Conservation (phyloP, 2,888 invertebrate genomes). For the Heteropelma amictum region DNA sequence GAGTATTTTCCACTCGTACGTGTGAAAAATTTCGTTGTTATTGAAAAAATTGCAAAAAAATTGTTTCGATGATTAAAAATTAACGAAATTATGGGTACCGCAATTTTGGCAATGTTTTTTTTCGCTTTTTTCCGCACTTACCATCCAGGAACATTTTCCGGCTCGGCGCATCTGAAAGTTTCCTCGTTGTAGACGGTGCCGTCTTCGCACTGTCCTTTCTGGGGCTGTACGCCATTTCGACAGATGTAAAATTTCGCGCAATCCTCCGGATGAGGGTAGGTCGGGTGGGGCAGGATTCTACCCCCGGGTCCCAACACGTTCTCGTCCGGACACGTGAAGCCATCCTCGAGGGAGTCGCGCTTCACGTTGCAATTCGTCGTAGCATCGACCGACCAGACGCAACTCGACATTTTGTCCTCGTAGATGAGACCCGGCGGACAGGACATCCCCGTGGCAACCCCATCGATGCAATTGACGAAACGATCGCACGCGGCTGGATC, state of each 20-base stretch:
- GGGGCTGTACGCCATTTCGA: slow-evolving; percentile 86
- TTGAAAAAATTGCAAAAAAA: no score
- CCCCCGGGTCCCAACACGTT: slow-evolving; percentile 84
- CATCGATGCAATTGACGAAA: slow-evolving; percentile 89
- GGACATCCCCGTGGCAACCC: slow-evolving; percentile 83
- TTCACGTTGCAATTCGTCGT: slow-evolving; percentile 80
- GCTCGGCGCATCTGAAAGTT: slow-evolving; percentile 87
- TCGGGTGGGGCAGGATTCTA: slow-evolving; percentile 86
- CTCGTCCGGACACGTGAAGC: slow-evolving; percentile 87
- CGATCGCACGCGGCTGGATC: slow-evolving; percentile 87
- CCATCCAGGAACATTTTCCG: slow-evolving; percentile 89
- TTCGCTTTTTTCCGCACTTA: slow-evolving; percentile 73
- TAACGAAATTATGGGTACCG: no score
- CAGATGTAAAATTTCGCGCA: slow-evolving; percentile 92
- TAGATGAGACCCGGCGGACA: slow-evolving; percentile 87
- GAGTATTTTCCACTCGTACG: no score
- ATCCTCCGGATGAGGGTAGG: slow-evolving; percentile 88
- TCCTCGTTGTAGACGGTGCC: slow-evolving; percentile 90
- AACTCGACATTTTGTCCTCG: slow-evolving; percentile 85
- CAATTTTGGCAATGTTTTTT: no score
- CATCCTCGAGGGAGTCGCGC: slow-evolving; percentile 85
- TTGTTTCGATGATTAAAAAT: no score
- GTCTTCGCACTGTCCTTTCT: slow-evolving; percentile 86
- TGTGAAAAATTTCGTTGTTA: no score
- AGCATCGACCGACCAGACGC: slow-evolving; percentile 86